Evolutionary conservation across 2,888 invertebrate genomes (phyloP).

Genomic region (Dryobotodes eremita): DNA sequence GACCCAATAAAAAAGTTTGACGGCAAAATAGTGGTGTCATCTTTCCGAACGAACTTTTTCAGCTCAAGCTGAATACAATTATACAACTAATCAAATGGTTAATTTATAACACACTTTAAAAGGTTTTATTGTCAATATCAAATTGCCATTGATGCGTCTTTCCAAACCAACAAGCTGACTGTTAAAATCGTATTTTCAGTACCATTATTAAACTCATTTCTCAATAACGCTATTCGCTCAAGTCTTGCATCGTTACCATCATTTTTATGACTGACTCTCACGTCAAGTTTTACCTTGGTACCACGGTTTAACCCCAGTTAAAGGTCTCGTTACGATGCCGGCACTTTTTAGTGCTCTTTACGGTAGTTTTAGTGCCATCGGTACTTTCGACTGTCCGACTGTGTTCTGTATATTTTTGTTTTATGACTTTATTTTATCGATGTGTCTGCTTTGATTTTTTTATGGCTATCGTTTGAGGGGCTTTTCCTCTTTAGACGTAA

Average conservation of each 20-base stretch:
- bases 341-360: constrained; percentile 66
- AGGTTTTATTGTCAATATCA: too few relatives aligned
- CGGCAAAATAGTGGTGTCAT: too few relatives aligned
- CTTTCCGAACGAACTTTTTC: too few relatives aligned
- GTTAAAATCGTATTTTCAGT: not conserved
- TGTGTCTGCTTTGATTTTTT: constrained; percentile 38
- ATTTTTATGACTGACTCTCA: constrained; percentile 64
- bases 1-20: too few relatives aligned
- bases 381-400: constrained; percentile 45
- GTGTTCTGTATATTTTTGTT: constrained; percentile 63
- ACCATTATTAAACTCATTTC: not conserved
- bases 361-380: constrained; percentile 52
- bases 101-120: too few relatives aligned
- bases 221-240: constrained; percentile 12
- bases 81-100: too few relatives aligned
- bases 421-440: constrained; percentile 53
- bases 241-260: constrained; percentile 6
- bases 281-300: constrained; percentile 75
- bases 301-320: constrained; percentile 70
- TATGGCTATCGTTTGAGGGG: constrained; percentile 31
- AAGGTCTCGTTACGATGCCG: constrained; percentile 67
- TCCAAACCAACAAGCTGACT: not conserved
- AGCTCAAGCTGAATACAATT: too few relatives aligned
- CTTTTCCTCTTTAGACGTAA: not conserved
- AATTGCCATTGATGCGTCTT: too few relatives aligned